Percentiles rank a stretch among this genome's conserved stretches.
phyloP scores from a whole-genome alignment of 2,113 vertebrate genomes.

The Etia nguti region DNA sequence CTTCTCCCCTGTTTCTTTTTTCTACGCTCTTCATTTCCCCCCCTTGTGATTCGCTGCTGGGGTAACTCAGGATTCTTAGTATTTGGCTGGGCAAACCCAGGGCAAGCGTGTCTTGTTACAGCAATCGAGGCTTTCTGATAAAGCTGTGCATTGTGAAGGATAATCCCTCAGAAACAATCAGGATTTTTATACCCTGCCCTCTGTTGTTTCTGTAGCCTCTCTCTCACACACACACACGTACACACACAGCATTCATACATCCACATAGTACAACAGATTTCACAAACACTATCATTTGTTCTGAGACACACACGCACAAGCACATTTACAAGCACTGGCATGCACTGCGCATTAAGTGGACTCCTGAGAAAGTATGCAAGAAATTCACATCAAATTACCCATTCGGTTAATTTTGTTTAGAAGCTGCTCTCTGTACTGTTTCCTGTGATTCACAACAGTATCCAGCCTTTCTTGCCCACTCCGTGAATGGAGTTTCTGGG shows the following conservation, averaged over 20 bases:
- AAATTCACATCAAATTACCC: slow-evolving; percentile 18
- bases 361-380: slow-evolving; percentile 52
- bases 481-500: background rate
- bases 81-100: slow-evolving; percentile 35
- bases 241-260: background rate
- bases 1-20: slow-evolving; percentile 1
- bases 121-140: slow-evolving; percentile 42
- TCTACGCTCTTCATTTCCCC: background rate
- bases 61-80: background rate
- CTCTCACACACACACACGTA: background rate
- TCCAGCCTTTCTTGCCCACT: background rate
- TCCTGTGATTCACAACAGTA: background rate
- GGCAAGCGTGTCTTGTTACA: slow-evolving; percentile 68
- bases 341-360: slow-evolving; percentile 10
- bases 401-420: slow-evolving; percentile 7
- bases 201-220: slow-evolving; percentile 25
- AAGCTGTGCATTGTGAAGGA: slow-evolving; percentile 58
- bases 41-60: background rate
- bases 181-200: slow-evolving; percentile 41
- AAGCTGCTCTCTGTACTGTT: background rate
- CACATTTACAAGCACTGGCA: slow-evolving; percentile 29
- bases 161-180: slow-evolving; percentile 66
- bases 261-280: background rate
- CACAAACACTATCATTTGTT: background rate
- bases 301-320: slow-evolving; percentile 21